Evolutionary conservation across 2,888 invertebrate genomes (phyloP).

Genomic region (Aphodius sticticus): DNA sequence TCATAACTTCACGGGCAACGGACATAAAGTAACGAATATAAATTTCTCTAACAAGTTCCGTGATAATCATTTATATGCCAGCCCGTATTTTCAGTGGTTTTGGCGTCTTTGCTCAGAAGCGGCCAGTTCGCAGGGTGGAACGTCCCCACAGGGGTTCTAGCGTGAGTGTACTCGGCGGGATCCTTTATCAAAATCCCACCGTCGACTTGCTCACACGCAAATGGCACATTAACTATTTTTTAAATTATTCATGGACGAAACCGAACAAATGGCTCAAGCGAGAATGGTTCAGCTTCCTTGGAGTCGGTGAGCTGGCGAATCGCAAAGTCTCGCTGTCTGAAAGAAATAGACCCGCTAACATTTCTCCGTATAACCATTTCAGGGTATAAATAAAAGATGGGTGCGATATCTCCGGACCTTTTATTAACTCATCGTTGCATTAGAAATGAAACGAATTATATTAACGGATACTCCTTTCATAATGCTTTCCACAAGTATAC

Average conservation of each 20-base stretch:
- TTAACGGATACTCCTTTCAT: background rate
- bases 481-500: background rate
- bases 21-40: background rate
- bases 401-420: background rate
- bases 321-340: background rate
- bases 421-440: background rate
- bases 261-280: background rate
- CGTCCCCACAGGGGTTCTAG: background rate
- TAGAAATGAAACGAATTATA: background rate
- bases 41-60: slow-evolving; percentile 4
- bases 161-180: background rate
- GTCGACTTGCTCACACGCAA: background rate
- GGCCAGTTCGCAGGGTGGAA: background rate
- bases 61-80: background rate
- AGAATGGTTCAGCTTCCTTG: background rate
- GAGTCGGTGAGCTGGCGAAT: background rate
- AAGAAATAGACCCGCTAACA: background rate
- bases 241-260: background rate
- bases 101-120: background rate
- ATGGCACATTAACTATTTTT: background rate
- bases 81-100: background rate
- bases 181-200: background rate
- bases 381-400: background rate
- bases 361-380: background rate
- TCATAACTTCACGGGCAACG: too few relatives aligned